Evolutionary conservation across 2,888 invertebrate genomes (phyloP).

Genomic region (Synanthedon vespiformis): DNA sequence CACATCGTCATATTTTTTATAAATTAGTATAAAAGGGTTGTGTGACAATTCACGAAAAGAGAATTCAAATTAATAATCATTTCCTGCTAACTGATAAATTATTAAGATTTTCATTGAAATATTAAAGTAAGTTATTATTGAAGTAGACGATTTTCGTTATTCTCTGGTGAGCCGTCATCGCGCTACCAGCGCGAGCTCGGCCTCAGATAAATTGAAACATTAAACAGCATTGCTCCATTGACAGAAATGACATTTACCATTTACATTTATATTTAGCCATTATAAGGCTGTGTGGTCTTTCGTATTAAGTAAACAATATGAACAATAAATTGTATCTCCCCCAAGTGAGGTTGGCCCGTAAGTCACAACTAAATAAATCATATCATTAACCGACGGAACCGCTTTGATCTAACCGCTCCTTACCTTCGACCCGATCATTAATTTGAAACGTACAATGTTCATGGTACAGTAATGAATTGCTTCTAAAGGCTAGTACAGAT

Average conservation of each 20-base stretch:
- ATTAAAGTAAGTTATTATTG: too few species aligned
- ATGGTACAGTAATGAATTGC: constrained; percentile 47
- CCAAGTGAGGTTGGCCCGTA: constrained; percentile 4
- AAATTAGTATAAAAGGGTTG: too few species aligned
- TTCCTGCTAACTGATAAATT: too few species aligned
- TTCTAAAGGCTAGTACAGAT: constrained; percentile 8
- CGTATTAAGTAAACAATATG: constrained; percentile 22
- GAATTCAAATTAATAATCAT: too few species aligned
- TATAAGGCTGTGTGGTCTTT: constrained; percentile 9
- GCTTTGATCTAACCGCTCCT: constrained; percentile 51
- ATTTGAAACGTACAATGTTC: constrained; percentile 33
- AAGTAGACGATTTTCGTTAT: too few species aligned
- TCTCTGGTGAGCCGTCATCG: too few species aligned
- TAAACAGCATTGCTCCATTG: background rate
- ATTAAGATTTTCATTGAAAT: too few species aligned
- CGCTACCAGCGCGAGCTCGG: too few species aligned
- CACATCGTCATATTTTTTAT: too few species aligned
- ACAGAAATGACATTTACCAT: background rate
- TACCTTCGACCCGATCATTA: constrained; percentile 62
- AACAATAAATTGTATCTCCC: constrained; percentile 25
- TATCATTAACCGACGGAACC: constrained; percentile 10
- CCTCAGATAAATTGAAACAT: background rate
- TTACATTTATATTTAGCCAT: background rate
- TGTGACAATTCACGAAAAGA: too few species aligned
- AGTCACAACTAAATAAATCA: constrained; percentile 20